phyloP scores from a whole-genome alignment of 92 coral and sea anemone genomes.

The Actinostola sp. region DNA sequence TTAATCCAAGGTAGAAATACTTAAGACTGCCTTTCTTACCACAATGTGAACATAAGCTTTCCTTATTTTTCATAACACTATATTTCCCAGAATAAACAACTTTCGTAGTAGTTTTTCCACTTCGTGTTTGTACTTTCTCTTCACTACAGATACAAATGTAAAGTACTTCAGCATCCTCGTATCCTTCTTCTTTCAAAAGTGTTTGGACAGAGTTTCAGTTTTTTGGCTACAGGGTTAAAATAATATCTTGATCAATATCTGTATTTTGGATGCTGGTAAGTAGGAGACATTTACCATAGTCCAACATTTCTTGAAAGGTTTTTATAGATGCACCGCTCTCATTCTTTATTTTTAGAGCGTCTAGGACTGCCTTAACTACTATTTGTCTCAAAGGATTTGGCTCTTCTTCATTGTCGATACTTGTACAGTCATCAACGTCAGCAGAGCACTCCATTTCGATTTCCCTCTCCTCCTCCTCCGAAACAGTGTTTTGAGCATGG shows the following conservation, averaged over 20 bases:
- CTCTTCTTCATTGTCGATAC: not conserved
- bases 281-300: conserved; percentile 61
- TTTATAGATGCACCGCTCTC: conserved; percentile 63
- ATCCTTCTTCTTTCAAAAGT: conserved; percentile 76
- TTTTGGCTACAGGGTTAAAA: conserved; percentile 62
- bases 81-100: conserved; percentile 55
- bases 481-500: not conserved
- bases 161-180: conserved; percentile 59
- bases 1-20: conserved; percentile 62
- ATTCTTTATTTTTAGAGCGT: conserved; percentile 63
- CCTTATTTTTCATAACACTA: conserved; percentile 55
- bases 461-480: not conserved
- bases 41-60: conserved; percentile 58
- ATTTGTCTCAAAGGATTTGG: conserved; percentile 43
- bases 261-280: conserved; percentile 33
- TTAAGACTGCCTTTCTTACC: conserved; percentile 53
- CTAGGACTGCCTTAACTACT: conserved; percentile 66
- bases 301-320: conserved; percentile 70
- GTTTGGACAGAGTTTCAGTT: conserved; percentile 58
- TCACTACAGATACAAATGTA: conserved; percentile 66
- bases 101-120: conserved; percentile 58
- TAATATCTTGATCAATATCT: conserved; percentile 59
- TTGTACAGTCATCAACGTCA: not conserved
- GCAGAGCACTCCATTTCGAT: not conserved
- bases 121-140: conserved; percentile 45